phyloP scores from a whole-genome alignment of 1,140 invertebrate genomes.

The Octopus bimaculoides region DNA sequence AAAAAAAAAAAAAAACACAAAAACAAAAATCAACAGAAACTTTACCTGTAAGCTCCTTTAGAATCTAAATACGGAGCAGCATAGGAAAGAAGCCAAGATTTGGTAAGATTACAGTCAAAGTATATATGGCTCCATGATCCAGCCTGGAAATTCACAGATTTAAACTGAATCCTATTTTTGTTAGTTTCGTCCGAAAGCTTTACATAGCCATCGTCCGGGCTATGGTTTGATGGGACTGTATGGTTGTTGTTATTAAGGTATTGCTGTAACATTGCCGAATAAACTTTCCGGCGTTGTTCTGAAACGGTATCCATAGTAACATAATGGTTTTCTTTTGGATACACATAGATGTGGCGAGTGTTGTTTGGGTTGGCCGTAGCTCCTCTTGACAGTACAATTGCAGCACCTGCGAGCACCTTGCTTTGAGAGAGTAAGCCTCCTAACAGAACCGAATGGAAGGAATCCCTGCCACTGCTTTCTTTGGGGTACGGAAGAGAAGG shows the following conservation, averaged over 20 bases:
- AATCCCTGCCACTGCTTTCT: not conserved
- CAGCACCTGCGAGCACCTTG: not conserved
- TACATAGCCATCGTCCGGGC: not conserved
- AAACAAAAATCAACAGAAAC: not conserved
- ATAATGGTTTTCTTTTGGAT: not conserved
- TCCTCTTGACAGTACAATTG: not conserved
- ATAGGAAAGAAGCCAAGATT: conserved; percentile 4
- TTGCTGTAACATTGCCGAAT: not conserved
- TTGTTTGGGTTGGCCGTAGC: not conserved
- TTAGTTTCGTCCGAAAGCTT: not conserved
- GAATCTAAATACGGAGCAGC: not conserved
- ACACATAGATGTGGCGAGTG: not conserved
- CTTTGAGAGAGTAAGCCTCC: not conserved
- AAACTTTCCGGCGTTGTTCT: conserved; percentile 1
- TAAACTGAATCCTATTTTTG: not conserved
- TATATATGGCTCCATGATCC: not conserved
- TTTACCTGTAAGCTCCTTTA: not conserved
- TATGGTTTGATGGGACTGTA: not conserved
- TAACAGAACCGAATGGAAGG: not conserved
- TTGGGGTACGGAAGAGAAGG: not conserved
- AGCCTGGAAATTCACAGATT: not conserved
- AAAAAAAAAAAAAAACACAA: too few species aligned
- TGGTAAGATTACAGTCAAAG: conserved; percentile 1
- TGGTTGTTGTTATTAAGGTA: conserved; percentile 2
- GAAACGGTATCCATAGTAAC: not conserved